Base-by-base conservation (phyloP, 2,797 vertebrate species). In the Champsocephalus gunnari region DNA sequence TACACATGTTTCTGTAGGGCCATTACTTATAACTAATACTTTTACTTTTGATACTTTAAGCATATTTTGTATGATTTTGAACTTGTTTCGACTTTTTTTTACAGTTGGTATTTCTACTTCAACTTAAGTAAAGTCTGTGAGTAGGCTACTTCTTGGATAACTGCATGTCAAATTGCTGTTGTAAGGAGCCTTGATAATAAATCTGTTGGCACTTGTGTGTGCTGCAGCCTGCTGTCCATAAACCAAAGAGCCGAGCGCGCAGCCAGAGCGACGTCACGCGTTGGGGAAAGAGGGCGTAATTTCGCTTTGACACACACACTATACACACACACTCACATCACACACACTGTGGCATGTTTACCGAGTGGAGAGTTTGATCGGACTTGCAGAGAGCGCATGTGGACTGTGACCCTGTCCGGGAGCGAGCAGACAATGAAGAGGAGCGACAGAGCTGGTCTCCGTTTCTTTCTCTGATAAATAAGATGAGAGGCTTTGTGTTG, bases 221-320 rank as follows among this genome's bases (percentile, higher is more conserved):
- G 54, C 55, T 48, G 53, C 56, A 66, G n/a, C 45, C 24, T 60
- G 57, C 41, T 61, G 34, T 72, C 49, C 65, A 61, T 32, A 65
- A 77, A 73, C 41, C 34, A 61, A 34, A 78, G 77, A 16, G 72
- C 53, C 21, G 73, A 12, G 45, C 47, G 34, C 50, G 16, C 65
- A 71, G 61, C 49, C 66, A 43, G 67, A 64, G 83, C 62, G 83
- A 91, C 92, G 88, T 92, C 84, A 89, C 81, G 81, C 84, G 55
- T 70, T 47, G 38, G 17, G 70, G 41, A 74, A 83, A 70, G 77
- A 79, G 75, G 76, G 83, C 84, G 91, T 88, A 81, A 64, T 80
- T 70, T 85, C 77, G 86, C 71, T 49, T 66, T 57, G 63, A 53
- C 67, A 58, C 19, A 80, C 79, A 21, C 66, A n/a, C 79, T 45